phyloP scores from a whole-genome alignment of 2,113 vertebrate species.

The Pithys albifrons region DNA sequence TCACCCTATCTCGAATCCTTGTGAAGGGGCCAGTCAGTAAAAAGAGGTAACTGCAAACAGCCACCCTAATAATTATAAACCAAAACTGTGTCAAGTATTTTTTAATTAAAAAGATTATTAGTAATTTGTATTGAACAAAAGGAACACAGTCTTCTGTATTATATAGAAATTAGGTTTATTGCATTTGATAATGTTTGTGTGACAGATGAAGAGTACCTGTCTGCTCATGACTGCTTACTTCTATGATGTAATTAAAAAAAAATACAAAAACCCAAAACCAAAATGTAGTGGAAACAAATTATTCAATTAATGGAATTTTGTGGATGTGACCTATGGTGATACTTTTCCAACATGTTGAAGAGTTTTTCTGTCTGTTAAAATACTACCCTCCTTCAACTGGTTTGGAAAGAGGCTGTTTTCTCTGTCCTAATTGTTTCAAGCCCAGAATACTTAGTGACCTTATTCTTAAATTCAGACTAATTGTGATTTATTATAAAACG shows the following conservation, averaged over 20 bases:
- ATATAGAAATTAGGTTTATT: conserved; percentile 69
- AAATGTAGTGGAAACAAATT: conserved; percentile 11
- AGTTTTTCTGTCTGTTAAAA: conserved; percentile 16
- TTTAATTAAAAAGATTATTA: background rate
- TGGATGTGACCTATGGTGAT: background rate
- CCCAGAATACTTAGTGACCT: background rate
- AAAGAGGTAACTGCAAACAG: conserved; percentile 26
- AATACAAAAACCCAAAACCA: background rate
- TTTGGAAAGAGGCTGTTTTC: conserved; percentile 2
- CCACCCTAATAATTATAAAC: background rate
- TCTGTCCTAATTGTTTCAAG: conserved; percentile 10
- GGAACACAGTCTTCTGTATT: conserved; percentile 47
- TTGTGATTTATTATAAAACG: conserved; percentile 14
- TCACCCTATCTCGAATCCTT: background rate
- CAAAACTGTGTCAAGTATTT: background rate
- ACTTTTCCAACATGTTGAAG: conserved; percentile 1
- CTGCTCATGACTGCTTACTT: conserved; percentile 9
- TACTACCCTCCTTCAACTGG: background rate
- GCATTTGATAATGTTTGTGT: conserved; percentile 62
- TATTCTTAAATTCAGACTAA: conserved; percentile 15
- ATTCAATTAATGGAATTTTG: background rate
- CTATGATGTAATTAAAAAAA: background rate
- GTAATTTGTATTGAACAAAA: conserved; percentile 44
- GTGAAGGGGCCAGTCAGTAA: background rate
- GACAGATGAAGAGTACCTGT: conserved; percentile 44